phyloP scores from a whole-genome alignment of 2,113 vertebrate genomes.

The Nothobranchius kuhntae region DNA sequence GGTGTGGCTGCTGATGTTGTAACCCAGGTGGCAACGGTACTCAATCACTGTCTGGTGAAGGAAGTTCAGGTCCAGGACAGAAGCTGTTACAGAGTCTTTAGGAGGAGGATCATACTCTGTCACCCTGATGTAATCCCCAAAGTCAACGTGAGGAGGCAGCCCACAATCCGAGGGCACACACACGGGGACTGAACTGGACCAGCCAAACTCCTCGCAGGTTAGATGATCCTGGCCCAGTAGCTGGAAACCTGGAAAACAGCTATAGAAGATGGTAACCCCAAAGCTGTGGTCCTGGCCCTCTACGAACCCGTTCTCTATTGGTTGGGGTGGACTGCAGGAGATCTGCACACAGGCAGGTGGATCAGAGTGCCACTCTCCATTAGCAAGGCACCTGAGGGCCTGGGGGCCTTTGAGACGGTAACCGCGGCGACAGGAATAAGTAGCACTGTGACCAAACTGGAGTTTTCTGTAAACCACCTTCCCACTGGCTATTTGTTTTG shows the following conservation, averaged over 20 bases:
- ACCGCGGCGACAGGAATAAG: constrained; percentile 88
- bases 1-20: constrained; percentile 83
- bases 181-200: constrained; percentile 87
- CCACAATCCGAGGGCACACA: constrained; percentile 92
- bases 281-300: constrained; percentile 95
- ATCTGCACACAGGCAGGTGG: constrained; percentile 86
- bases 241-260: constrained; percentile 94
- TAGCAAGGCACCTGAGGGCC: constrained; percentile 85
- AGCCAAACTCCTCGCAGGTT: constrained; percentile 91
- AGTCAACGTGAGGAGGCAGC: constrained; percentile 95
- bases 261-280: constrained; percentile 96
- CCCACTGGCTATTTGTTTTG: constrained; percentile 85
- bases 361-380: constrained; percentile 85
- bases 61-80: constrained; percentile 77
- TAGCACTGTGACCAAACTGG: constrained; percentile 86
- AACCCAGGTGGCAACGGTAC: constrained; percentile 87
- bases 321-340: constrained; percentile 86
- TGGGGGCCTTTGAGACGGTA: constrained; percentile 88
- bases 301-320: constrained; percentile 94
- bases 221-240: constrained; percentile 89
- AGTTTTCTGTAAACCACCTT: constrained; percentile 83
- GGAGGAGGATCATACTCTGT: constrained; percentile 22
- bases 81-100: constrained; percentile 17
- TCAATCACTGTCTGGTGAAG: constrained; percentile 84
- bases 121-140: constrained; percentile 86